These are phyloP conservation scores for Rhyacophila brunnea DNA, from an alignment of 1,140 invertebrate genomes.

Conservation along the genomic window DNA sequence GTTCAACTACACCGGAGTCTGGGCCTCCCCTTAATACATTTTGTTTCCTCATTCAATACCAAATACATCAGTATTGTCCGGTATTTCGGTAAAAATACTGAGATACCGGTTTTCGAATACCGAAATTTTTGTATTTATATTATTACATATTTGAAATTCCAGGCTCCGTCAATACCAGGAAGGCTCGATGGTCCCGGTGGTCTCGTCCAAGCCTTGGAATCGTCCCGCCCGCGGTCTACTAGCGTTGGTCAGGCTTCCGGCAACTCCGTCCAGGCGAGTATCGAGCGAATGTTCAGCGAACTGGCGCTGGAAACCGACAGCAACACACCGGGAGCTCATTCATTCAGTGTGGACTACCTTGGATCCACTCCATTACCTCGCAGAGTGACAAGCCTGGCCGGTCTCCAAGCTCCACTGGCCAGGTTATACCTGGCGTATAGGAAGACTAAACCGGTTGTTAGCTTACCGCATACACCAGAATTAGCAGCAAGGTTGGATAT, in stretches of 20 bases:
- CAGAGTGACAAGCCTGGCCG: constrained; percentile 78
- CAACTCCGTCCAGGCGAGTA: constrained; percentile 78
- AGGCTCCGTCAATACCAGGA: constrained; percentile 31
- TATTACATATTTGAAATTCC: too few relatives aligned
- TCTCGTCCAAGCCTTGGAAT: constrained; percentile 13
- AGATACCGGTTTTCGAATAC: too few relatives aligned
- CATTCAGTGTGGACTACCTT: constrained; percentile 76
- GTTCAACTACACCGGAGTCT: too few relatives aligned
- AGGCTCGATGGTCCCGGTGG: constrained; percentile 31
- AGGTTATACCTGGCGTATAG: constrained; percentile 73
- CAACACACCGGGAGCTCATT: constrained; percentile 50
- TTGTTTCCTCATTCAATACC: too few relatives aligned
- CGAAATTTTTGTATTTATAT: too few relatives aligned
- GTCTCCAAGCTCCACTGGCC: constrained; percentile 76
- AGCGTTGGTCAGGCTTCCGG: constrained; percentile 35
- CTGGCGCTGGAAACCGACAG: constrained; percentile 64
- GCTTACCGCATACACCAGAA: constrained; percentile 27
- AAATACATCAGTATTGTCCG: too few relatives aligned
- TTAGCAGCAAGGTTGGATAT: constrained; percentile 64
- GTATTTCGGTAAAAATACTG: too few relatives aligned
- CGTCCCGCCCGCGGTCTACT: neutral
- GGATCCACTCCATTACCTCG: constrained; percentile 74
- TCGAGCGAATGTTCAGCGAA: constrained; percentile 83
- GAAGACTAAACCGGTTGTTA: constrained; percentile 50
- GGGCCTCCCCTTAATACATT: too few relatives aligned